Evolutionary conservation across 2,113 vertebrate genomes (phyloP).

Genomic region (Carassius gibelio): DNA sequence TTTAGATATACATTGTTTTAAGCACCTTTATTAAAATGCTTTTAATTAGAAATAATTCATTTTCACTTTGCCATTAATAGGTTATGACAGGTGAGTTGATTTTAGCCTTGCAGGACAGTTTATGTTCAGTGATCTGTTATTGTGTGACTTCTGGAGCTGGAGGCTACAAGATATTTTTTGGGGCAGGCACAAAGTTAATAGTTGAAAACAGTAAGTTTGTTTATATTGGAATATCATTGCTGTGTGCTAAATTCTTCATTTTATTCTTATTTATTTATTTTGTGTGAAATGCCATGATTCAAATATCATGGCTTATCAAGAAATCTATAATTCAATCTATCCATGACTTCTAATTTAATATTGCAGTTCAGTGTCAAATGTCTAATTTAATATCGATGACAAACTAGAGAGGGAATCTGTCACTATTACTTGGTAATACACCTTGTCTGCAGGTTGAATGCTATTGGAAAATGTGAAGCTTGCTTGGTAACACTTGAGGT

Average conservation of each 20-base stretch:
- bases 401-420: background rate
- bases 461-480: background rate
- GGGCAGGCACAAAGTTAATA: background rate
- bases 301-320: background rate
- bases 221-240: background rate
- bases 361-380: background rate
- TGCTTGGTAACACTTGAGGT: background rate
- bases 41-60: background rate
- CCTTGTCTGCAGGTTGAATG: background rate
- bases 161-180: slow-evolving; percentile 19
- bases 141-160: slow-evolving; percentile 52
- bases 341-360: background rate
- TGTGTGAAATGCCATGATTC: background rate
- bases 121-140: slow-evolving; percentile 15
- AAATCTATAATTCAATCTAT: background rate
- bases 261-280: too few species aligned
- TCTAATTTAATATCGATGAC: background rate
- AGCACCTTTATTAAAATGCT: background rate
- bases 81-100: background rate
- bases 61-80: background rate
- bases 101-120: slow-evolving; percentile 4
- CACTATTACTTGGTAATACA: background rate
- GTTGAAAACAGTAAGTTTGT: slow-evolving; percentile 17
- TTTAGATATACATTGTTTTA: too few species aligned
- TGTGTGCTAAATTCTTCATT: background rate